phyloP scores from a whole-genome alignment of 2,888 invertebrate genomes.

The Cinara cedri region DNA sequence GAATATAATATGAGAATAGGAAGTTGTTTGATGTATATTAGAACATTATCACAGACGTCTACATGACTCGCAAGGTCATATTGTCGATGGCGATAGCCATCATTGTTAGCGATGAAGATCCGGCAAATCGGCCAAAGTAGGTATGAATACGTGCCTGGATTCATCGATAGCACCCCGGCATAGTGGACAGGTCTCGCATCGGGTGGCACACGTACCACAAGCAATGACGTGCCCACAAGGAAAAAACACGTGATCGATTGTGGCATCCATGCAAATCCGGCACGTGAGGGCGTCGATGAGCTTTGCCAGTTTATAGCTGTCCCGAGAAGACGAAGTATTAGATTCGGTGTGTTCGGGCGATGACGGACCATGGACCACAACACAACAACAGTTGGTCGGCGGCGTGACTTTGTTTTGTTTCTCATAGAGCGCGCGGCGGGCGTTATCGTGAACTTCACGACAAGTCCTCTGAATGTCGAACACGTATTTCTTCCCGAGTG shows the following conservation, averaged over 20 bases:
- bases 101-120: conserved; percentile 28
- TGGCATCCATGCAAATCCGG: conserved; percentile 85
- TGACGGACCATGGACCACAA: not conserved
- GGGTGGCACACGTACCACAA: conserved; percentile 76
- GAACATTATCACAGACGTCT: conserved; percentile 51
- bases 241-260: conserved; percentile 82
- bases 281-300: conserved; percentile 77
- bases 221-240: conserved; percentile 89
- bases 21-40: conserved; percentile 40
- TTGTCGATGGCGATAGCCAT: not conserved
- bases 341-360: conserved; percentile 12
- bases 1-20: conserved; percentile 43
- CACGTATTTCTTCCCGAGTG: conserved; percentile 85
- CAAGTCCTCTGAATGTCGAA: conserved; percentile 89
- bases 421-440: conserved; percentile 75
- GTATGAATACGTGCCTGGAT: conserved; percentile 74
- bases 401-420: conserved; percentile 62
- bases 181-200: conserved; percentile 77
- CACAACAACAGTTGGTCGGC: conserved; percentile 20
- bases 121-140: conserved; percentile 63
- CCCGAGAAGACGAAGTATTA: conserved; percentile 43
- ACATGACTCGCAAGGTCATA: conserved; percentile 9
- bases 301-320: conserved; percentile 66
- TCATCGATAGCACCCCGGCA: conserved; percentile 76
- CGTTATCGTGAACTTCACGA: conserved; percentile 87